Evolutionary conservation across 2,888 invertebrate genomes (phyloP), one percentile per base, ranked within the genome.

Genomic region (Cetonia aurata): DNA sequence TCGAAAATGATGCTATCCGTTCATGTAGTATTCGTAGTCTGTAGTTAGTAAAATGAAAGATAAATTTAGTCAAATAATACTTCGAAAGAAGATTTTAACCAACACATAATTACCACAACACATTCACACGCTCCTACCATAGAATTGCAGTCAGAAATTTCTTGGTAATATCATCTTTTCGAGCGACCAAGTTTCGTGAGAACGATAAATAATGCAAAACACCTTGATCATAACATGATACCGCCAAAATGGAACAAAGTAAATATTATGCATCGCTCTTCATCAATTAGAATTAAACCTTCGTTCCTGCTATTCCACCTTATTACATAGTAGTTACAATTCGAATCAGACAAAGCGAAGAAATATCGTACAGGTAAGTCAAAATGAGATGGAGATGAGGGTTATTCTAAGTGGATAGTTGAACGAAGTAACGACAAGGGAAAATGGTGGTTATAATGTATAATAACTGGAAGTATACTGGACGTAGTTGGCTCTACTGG

Each of bases 281-380:
- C 60, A 60, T 69, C 69, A 69, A 69, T 69, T 69, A 62, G 52
- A 69, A 69, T 69, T 69, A 69, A 69, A 52, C 50, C 69, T 59
- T 59, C 44, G 59, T 44, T 56, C 42, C 33, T 44, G n/a, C 25
- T 15, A 50, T 42, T 69, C 25, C 25, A 60, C 52, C 46, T 69
- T 60, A 60, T 62, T 50, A 46, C 42, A 9, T 13, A 15, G 50
- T 19, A 42, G n/a, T 37, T 37, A 15, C 50, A 10, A n/a, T n/a
- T n/a, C n/a, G n/a, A n/a, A n/a, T n/a, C n/a, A 25, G 41, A 55
- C n/a, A 67, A 13, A 17, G 13, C 42, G 19, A n/a, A 13, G 10
- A 48, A 13, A 8, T 15, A 8, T 6, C 48, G 4, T 17, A 13
- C 1, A 13, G 9, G 3, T 50, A 15, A 19, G 50, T 50, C 50